Evolutionary conservation across 2,888 invertebrate species (phyloP), one percentile per base, ranked within the genome.

Genomic region (Periphyllus acericola): DNA sequence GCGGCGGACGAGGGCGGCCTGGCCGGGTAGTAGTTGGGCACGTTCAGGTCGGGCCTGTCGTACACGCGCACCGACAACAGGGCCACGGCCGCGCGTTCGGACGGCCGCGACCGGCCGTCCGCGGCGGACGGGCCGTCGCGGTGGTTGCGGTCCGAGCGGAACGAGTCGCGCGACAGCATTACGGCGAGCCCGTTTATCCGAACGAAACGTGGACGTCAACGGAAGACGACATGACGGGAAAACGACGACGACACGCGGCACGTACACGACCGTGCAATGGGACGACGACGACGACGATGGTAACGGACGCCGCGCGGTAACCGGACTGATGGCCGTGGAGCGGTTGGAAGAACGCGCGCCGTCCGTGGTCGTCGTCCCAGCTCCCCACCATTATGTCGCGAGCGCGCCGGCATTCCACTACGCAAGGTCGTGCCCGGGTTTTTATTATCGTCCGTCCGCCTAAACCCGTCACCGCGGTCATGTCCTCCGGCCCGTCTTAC

Each of bases 91-190:
- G 80, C 32, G n/a, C 36, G 78, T 6, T 36, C 85, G 55, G 36
- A 25, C 52, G 40, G 0, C 83, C 52, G 21, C 25, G 74, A n/a
- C n/a, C 36, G 55, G 46, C 25, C 71, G 25, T 36, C 82, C 17
- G 46, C 68, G n/a, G 25, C 75, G 29, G 52, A 74, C 29, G 85
- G 78, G 1, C 32, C 78, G 78, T 84, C 84, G 25, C 66, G 32
- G 0, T 40, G 40, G 40, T 40, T 40, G 6, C 76, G 75, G 34
- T 71, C 85, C 78, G 34, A n/a, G 17, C 74, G 86, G 4, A 86
- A 86, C 80, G 86, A 86, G 25, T 86, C 86, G 60, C 86, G 86
- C 25, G 86, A 80, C 86, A 86, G 40, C 86, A 86, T 86, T 9
- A 34, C 76, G 68, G 55, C 3, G 46, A 14, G 14, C 46, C 2